These are phyloP conservation scores for Aporophyla lueneburgensis DNA, from an alignment of 2,888 invertebrate species.

Conservation along the genomic window DNA sequence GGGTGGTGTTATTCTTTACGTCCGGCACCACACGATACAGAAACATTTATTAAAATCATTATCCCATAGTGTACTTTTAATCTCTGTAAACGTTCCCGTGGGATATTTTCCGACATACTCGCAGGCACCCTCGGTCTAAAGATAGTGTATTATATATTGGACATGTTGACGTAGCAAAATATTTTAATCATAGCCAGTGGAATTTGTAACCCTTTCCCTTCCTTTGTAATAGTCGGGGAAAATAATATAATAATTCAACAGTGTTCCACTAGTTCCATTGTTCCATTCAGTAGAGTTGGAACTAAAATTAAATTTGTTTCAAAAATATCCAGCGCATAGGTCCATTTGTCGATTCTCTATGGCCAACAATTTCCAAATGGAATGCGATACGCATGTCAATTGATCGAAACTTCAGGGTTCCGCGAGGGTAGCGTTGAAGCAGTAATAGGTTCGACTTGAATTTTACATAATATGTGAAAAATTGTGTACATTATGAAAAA, in stretches of 20 bases:
- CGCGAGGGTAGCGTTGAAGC: background rate
- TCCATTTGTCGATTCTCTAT: conserved; percentile 11
- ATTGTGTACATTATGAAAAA: background rate
- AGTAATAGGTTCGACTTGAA: background rate
- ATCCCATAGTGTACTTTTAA: too few species aligned
- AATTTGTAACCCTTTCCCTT: background rate
- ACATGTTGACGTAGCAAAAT: background rate
- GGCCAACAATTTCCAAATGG: conserved; percentile 29
- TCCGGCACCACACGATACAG: too few species aligned
- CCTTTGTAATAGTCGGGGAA: background rate
- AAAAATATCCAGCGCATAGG: background rate
- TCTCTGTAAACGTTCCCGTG: too few species aligned
- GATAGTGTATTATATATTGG: too few species aligned
- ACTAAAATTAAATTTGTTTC: conserved; percentile 1
- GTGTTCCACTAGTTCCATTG: background rate
- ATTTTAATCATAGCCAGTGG: background rate
- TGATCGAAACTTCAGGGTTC: conserved; percentile 3
- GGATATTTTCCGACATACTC: too few species aligned
- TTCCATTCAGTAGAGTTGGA: background rate
- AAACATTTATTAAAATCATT: too few species aligned
- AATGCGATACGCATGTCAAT: conserved; percentile 34
- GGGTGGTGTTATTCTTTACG: too few species aligned
- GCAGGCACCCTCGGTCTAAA: too few species aligned
- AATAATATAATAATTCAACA: background rate
- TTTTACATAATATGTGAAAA: background rate